Percentiles rank a stretch among this genome's conserved stretches.
These are phyloP conservation scores for Argyresthia goedartella DNA, from an alignment of 2,888 invertebrate species.

Conservation along the genomic window DNA sequence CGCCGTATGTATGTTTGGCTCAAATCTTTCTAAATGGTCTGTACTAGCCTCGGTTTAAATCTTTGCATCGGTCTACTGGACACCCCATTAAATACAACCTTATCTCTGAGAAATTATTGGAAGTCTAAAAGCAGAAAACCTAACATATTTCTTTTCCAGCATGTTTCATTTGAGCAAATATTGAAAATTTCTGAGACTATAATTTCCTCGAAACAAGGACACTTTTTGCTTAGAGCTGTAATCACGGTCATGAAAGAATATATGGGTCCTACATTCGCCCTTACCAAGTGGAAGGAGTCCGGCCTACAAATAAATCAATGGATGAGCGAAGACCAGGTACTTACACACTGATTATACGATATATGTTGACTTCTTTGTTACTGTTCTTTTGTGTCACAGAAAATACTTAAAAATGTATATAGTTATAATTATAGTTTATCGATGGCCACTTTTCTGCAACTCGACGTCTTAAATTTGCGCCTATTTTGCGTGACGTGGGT, in stretches of 20 bases:
- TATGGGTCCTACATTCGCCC: slow-evolving; percentile 57
- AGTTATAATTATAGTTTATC: too few relatives aligned
- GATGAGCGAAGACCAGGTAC: slow-evolving; percentile 58
- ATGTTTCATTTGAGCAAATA: slow-evolving; percentile 45
- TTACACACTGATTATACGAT: slow-evolving; percentile 14
- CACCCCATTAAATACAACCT: too few relatives aligned
- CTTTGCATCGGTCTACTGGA: too few relatives aligned
- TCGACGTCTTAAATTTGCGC: too few relatives aligned
- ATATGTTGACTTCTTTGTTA: too few relatives aligned
- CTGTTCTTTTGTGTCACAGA: too few relatives aligned
- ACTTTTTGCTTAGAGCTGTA: slow-evolving; percentile 45
- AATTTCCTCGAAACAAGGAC: slow-evolving; percentile 43
- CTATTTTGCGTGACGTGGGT: too few relatives aligned
- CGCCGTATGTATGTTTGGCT: too few relatives aligned
- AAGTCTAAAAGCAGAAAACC: not conserved
- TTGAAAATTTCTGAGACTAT: slow-evolving; percentile 40
- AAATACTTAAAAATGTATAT: too few relatives aligned
- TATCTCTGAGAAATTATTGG: not conserved
- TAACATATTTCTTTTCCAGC: slow-evolving; percentile 27
- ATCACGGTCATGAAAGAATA: slow-evolving; percentile 46
- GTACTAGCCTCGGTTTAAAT: too few relatives aligned
- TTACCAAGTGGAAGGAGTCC: slow-evolving; percentile 56
- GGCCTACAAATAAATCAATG: slow-evolving; percentile 45
- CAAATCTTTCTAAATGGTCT: too few relatives aligned
- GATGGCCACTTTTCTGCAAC: too few relatives aligned